These are phyloP conservation scores for Dryocosmus kuriphilus DNA, from an alignment of 2,888 invertebrate genomes.

Conservation along the genomic window DNA sequence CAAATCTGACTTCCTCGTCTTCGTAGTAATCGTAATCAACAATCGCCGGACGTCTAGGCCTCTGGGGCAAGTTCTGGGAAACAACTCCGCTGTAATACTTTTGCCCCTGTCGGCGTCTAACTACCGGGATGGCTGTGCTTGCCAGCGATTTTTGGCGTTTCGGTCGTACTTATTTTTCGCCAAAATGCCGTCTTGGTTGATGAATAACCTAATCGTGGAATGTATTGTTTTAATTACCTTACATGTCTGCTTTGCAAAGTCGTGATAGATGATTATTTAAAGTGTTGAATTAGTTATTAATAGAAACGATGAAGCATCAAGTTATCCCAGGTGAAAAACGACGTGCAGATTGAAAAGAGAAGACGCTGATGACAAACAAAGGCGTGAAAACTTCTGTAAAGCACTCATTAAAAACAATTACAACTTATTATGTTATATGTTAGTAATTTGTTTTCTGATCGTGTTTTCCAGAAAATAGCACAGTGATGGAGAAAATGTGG, in stretches of 20 bases:
- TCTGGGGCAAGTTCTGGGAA: slow-evolving; percentile 46
- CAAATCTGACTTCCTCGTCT: slow-evolving; percentile 81
- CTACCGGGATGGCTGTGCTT: slow-evolving; percentile 61
- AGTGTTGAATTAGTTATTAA: slow-evolving; percentile 45
- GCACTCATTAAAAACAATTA: slow-evolving; percentile 6
- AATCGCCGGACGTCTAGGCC: slow-evolving; percentile 71
- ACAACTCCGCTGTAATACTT: slow-evolving; percentile 50
- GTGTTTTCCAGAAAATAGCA: not conserved
- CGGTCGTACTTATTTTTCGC: slow-evolving; percentile 74
- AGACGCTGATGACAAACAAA: slow-evolving; percentile 25
- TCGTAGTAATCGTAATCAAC: slow-evolving; percentile 85
- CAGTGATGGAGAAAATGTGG: slow-evolving; percentile 4
- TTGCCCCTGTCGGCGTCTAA: slow-evolving; percentile 61
- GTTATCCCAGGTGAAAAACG: slow-evolving; percentile 20
- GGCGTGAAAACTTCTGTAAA: slow-evolving; percentile 22
- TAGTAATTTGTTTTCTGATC: slow-evolving; percentile 10
- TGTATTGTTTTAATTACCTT: slow-evolving; percentile 23
- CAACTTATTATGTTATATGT: slow-evolving; percentile 14
- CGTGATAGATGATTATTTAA: slow-evolving; percentile 18
- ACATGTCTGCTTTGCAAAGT: slow-evolving; percentile 13
- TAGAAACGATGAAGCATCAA: slow-evolving; percentile 17
- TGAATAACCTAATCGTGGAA: slow-evolving; percentile 67
- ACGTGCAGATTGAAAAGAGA: slow-evolving; percentile 10
- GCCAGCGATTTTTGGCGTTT: slow-evolving; percentile 65
- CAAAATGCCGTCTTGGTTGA: slow-evolving; percentile 68